phyloP scores from a whole-genome alignment of 2,888 invertebrate species.

The Hymenopus coronatus region DNA sequence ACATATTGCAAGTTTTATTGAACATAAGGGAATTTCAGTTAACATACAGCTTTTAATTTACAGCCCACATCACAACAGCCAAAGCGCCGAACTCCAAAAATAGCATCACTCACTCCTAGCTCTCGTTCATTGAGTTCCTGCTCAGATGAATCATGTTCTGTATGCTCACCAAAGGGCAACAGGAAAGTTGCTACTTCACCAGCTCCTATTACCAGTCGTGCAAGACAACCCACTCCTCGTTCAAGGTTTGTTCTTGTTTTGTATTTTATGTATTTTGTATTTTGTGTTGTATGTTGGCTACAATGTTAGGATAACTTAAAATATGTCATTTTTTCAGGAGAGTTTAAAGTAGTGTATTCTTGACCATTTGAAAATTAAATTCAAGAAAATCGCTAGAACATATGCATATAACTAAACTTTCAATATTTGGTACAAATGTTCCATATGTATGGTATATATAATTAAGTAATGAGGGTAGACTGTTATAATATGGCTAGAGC shows the following conservation, averaged over 20 bases:
- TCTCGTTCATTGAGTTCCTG: slow-evolving; percentile 74
- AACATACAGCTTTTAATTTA: background rate
- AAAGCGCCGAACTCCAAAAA: slow-evolving; percentile 44
- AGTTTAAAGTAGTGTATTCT: too few species aligned
- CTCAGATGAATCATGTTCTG: slow-evolving; percentile 80
- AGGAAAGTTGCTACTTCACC: slow-evolving; percentile 22
- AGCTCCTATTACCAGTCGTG: slow-evolving; percentile 13
- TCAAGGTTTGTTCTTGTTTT: slow-evolving; percentile 21
- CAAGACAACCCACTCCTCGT: slow-evolving; percentile 16
- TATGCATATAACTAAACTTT: too few species aligned
- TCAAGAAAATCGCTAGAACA: too few species aligned
- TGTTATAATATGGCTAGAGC: too few species aligned
- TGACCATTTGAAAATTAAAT: too few species aligned
- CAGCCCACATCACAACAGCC: slow-evolving; percentile 16
- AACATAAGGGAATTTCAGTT: too few species aligned
- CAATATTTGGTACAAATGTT: too few species aligned
- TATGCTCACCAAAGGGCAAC: slow-evolving; percentile 66
- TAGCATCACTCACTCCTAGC: slow-evolving; percentile 34
- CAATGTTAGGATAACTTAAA: background rate
- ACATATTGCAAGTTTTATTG: too few species aligned
- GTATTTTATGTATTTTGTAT: background rate
- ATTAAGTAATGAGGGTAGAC: too few species aligned
- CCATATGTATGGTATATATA: too few species aligned
- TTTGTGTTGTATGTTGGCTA: background rate
- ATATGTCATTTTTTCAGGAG: background rate